phyloP scores from a whole-genome alignment of 2,888 invertebrate species.

The Phaedon cochleariae region DNA sequence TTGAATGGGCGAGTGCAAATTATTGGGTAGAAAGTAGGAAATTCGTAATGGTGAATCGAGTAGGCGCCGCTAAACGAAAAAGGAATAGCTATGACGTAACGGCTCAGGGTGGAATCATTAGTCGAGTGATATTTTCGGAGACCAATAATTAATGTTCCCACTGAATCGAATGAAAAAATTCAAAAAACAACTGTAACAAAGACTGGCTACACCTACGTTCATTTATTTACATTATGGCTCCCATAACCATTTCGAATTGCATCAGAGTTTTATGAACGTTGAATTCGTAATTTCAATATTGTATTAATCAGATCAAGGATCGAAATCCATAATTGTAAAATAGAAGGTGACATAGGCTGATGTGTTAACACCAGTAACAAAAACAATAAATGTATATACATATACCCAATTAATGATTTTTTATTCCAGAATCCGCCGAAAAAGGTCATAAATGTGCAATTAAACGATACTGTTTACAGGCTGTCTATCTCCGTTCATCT shows the following conservation, averaged over 20 bases:
- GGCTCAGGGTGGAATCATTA: neutral
- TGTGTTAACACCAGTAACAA: neutral
- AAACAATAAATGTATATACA: too few relatives aligned
- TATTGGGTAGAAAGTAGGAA: conserved; percentile 14
- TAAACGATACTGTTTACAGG: neutral
- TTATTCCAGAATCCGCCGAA: neutral
- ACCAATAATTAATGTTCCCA: neutral
- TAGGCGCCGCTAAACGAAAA: neutral
- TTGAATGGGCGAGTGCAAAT: conserved; percentile 7
- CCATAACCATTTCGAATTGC: conserved; percentile 12
- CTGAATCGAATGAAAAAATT: neutral
- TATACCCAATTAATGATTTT: neutral
- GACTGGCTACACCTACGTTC: conserved; percentile 6
- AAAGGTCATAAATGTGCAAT: neutral
- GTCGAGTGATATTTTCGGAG: neutral
- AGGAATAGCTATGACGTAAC: neutral
- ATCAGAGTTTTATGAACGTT: conserved; percentile 10
- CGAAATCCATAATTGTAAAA: conserved; percentile 16
- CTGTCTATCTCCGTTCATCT: too few relatives aligned
- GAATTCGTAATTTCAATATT: conserved; percentile 18
- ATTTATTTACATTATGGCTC: neutral
- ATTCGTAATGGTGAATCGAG: neutral
- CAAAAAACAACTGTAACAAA: neutral
- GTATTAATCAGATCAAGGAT: conserved; percentile 35
- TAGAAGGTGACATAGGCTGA: neutral